Evolutionary conservation across 2,113 vertebrate genomes (phyloP).

Genomic region (Podarcis cretensis): DNA sequence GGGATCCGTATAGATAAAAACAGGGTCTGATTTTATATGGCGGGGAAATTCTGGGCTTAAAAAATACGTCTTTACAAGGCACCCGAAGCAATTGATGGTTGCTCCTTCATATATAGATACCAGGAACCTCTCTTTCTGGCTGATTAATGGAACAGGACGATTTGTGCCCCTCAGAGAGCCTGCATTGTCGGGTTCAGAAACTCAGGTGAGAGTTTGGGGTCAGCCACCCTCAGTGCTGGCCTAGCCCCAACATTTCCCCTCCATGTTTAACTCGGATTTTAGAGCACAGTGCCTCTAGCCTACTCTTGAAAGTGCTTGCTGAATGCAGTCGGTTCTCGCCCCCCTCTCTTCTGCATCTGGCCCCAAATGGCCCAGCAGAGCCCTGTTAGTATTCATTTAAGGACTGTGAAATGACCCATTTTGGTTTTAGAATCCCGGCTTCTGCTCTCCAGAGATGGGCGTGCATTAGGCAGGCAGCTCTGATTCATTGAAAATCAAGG

Average conservation of each 20-base stretch:
- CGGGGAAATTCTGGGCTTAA: background rate
- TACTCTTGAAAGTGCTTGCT: rapidly evolving
- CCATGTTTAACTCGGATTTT: background rate
- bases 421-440: background rate
- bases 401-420: constrained; percentile 9
- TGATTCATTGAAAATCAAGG: constrained; percentile 48
- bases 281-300: background rate
- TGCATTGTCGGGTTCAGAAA: background rate
- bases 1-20: too few species aligned
- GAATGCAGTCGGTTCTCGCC: rapidly evolving
- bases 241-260: background rate
- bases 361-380: rapidly evolving
- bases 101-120: background rate
- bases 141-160: background rate
- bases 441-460: constrained; percentile 3
- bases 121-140: background rate
- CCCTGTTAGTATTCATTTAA: constrained; percentile 3
- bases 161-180: too few species aligned
- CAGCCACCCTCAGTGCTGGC: background rate
- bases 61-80: too few species aligned
- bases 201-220: background rate
- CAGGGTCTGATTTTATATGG: too few species aligned
- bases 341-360: background rate
- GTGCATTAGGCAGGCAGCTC: constrained; percentile 21
- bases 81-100: too few species aligned